Percentiles rank a stretch among this genome's conserved stretches.
These are phyloP conservation scores for Tromatobia lineatoria DNA, from an alignment of 2,888 invertebrate genomes.

Conservation along the genomic window DNA sequence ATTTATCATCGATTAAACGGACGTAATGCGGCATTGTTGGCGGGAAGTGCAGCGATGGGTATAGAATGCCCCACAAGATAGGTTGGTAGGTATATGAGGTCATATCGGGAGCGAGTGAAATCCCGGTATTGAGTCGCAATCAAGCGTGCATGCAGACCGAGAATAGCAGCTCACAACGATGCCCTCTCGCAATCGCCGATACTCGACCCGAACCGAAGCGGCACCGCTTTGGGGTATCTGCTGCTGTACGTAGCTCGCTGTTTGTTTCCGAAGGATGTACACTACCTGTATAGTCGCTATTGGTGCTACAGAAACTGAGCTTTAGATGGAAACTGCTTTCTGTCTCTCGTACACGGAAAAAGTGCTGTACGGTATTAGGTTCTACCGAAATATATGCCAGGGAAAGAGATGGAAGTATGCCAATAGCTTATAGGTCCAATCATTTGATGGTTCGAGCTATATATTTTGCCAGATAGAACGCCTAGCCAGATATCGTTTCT, in stretches of 20 bases:
- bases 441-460: neutral
- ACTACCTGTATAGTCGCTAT: conserved; percentile 43
- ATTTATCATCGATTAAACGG: conserved; percentile 82
- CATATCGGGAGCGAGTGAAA: conserved; percentile 77
- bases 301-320: conserved; percentile 13
- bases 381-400: neutral
- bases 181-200: conserved; percentile 37
- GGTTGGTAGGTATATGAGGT: conserved; percentile 77
- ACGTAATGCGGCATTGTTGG: conserved; percentile 80
- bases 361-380: neutral
- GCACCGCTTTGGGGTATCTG: conserved; percentile 56
- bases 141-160: conserved; percentile 73
- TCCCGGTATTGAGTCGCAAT: conserved; percentile 80
- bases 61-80: conserved; percentile 60
- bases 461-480: neutral
- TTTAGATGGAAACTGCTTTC: conserved; percentile 35
- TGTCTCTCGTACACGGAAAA: neutral
- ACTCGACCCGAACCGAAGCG: conserved; percentile 66
- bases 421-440: conserved; percentile 7
- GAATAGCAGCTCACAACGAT: conserved; percentile 28
- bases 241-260: conserved; percentile 38
- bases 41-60: conserved; percentile 73
- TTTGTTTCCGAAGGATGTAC: conserved; percentile 63
- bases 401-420: conserved; percentile 3
- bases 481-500: conserved; percentile 27